phyloP scores from a whole-genome alignment of 2,797 vertebrate species.

The Hemibagrus guttatus region DNA sequence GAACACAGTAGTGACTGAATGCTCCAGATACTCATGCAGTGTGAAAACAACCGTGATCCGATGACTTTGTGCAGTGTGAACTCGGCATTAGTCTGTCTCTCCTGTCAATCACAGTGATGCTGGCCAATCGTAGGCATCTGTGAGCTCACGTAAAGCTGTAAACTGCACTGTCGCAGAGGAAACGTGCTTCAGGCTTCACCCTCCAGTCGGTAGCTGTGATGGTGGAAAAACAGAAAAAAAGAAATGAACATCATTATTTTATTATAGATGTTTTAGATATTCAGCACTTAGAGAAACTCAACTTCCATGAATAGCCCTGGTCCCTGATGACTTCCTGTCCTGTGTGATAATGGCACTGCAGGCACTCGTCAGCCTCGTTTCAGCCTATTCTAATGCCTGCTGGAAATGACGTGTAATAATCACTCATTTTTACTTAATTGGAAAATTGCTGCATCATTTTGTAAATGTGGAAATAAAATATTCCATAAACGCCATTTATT shows the following conservation, averaged over 20 bases:
- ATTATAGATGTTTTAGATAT: background rate
- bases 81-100: background rate
- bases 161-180: no score
- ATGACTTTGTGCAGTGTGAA: no score
- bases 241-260: background rate
- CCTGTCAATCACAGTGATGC: background rate
- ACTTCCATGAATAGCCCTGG: background rate
- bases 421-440: slow-evolving; percentile 5
- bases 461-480: background rate
- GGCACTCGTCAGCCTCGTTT: background rate
- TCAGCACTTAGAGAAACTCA: background rate
- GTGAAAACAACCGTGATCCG: no score
- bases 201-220: background rate
- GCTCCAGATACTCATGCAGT: no score
- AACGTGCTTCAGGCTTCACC: background rate
- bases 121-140: background rate
- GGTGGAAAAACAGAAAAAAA: background rate
- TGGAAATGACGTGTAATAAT: background rate
- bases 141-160: background rate
- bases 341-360: background rate
- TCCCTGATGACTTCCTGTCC: no score
- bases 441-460: background rate
- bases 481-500: background rate
- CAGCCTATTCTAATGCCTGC: background rate
- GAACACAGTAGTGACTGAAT: no score